Evolutionary conservation across 1,140 invertebrate genomes (phyloP), one percentile per base, ranked within the genome.

Genomic region (Portunus trituberculatus): DNA sequence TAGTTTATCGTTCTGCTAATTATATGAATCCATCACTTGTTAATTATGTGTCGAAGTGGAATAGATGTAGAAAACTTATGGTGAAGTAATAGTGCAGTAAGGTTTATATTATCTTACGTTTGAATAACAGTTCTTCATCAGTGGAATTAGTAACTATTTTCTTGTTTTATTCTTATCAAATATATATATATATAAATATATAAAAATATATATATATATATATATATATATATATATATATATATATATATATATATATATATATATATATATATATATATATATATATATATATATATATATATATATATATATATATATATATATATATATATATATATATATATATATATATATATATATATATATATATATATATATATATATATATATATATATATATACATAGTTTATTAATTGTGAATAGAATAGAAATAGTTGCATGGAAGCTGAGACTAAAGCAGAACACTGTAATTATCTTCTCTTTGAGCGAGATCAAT

Each of bases 271-370:
- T 90, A 90, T 90, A 90, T 90, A 90, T 90, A 90, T 90, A 90
- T 90, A 90, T 48, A 90, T 48, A 90, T 48, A 90, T 48, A 90
- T 48, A 90, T 46, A 90, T 46, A 90, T 12, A 90, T 48, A 90
- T 48, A 90, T 48, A 90, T 48, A 90, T 12, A 90, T 90, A 90
- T 90, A 90, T 90, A 90, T 90, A 90, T 90, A 90, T 90, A 90
- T 90, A 90, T 90, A 90, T 90, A 90, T 90, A 90, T 90, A 45
- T 32, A 90, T 90, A 90, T 90, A 90, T 90, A 90, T 90, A 90
- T 90, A 90, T 90, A 90, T 90, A 90, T 90, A 90, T 90, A 90
- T 90, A 90, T 90, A 90, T 90, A 90, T 90, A 90, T 90, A 90
- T 90, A 90, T 90, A 45, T 90, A 45, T 90, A 45, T 90, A 45